Evolutionary conservation across 2,113 vertebrate species (phyloP).

Genomic region (Zosterops japonicus): DNA sequence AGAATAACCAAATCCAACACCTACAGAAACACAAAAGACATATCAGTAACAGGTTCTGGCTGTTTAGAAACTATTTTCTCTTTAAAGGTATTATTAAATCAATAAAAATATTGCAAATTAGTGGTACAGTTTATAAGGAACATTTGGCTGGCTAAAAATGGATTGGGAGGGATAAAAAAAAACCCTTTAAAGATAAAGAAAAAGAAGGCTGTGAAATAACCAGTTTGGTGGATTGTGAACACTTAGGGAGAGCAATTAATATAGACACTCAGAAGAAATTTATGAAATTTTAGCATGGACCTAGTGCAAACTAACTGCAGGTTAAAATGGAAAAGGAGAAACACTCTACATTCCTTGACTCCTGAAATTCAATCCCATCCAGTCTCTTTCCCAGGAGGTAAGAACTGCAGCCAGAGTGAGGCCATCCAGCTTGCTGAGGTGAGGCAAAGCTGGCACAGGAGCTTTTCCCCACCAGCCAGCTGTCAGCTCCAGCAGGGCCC

Average conservation of each 20-base stretch:
- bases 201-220: neutral
- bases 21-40: neutral
- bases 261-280: neutral
- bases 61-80: neutral
- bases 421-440: neutral
- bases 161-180: neutral
- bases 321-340: neutral
- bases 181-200: neutral
- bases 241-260: neutral
- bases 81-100: neutral
- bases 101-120: neutral
- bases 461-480: neutral
- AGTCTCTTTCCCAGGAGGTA: neutral
- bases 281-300: neutral
- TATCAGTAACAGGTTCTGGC: neutral
- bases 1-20: neutral
- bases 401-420: neutral
- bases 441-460: neutral
- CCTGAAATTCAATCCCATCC: neutral
- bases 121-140: neutral
- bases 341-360: neutral
- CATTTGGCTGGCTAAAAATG: neutral
- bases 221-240: neutral
- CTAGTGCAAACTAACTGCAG: neutral
- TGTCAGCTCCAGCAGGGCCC: neutral